Conservation (phyloP, 92 coral and sea anemone species). For the Siderastrea siderea region DNA sequence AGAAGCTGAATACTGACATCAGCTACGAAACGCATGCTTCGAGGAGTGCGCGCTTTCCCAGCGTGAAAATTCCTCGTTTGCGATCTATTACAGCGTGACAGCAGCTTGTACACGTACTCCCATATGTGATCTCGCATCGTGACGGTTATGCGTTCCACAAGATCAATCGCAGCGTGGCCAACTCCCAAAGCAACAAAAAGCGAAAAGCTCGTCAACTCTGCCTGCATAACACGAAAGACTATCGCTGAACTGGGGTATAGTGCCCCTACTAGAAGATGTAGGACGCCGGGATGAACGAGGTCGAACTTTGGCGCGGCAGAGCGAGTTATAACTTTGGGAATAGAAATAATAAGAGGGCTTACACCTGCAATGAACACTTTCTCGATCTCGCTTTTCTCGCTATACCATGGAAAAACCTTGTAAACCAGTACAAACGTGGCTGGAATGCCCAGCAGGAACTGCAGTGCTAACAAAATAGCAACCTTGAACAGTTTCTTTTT, state of each 20-base stretch:
- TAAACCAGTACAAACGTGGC: slow-evolving; percentile 43
- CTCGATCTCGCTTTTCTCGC: slow-evolving; percentile 24
- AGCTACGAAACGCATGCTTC: slow-evolving; percentile 86
- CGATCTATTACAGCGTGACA: slow-evolving; percentile 38
- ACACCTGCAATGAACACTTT: slow-evolving; percentile 31
- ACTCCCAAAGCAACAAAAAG: slow-evolving; percentile 73
- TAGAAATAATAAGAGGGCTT: slow-evolving; percentile 48
- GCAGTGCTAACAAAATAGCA: slow-evolving; percentile 47
- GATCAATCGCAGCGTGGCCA: slow-evolving; percentile 66
- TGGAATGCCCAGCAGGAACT: slow-evolving; percentile 68
- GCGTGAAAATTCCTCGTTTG: slow-evolving; percentile 10
- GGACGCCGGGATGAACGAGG: slow-evolving; percentile 60
- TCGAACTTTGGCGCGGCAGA: slow-evolving; percentile 57
- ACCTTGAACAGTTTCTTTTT: slow-evolving; percentile 23
- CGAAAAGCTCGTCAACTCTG: slow-evolving; percentile 62
- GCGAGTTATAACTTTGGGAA: slow-evolving; percentile 68
- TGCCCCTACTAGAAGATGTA: slow-evolving; percentile 51
- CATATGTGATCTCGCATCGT: slow-evolving; percentile 78
- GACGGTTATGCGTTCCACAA: slow-evolving; percentile 68
- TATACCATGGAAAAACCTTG: slow-evolving; percentile 36
- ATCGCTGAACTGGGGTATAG: slow-evolving; percentile 54
- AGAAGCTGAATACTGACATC: slow-evolving; percentile 80
- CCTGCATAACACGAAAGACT: slow-evolving; percentile 79
- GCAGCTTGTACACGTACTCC: slow-evolving; percentile 60
- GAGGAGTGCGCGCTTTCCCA: slow-evolving; percentile 62